phyloP scores from a whole-genome alignment of 2,888 invertebrate genomes.

The Nemapogon koenigi region DNA sequence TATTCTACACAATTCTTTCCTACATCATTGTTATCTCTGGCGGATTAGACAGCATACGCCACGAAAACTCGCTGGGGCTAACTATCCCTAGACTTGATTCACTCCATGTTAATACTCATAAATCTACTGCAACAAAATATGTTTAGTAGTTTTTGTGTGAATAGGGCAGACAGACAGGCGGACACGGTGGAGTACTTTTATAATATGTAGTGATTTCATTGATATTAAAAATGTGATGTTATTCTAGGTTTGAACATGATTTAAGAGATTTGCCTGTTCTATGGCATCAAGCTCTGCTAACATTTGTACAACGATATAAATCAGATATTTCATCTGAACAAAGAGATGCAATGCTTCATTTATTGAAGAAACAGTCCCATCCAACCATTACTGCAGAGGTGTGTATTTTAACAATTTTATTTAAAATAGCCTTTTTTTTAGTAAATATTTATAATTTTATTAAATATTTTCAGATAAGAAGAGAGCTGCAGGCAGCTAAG shows the following conservation, averaged over 20 bases:
- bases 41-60: too few species aligned
- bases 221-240: conserved; percentile 14
- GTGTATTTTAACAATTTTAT: conserved; percentile 8
- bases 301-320: conserved; percentile 95
- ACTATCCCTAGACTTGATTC: too few species aligned
- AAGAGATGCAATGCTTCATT: conserved; percentile 80
- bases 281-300: conserved; percentile 95
- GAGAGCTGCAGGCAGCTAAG: conserved; percentile 84
- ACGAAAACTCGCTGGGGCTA: too few species aligned
- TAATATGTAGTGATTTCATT: too few species aligned
- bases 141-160: too few species aligned
- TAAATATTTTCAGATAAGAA: conserved; percentile 68
- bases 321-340: conserved; percentile 94
- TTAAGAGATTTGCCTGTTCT: conserved; percentile 87
- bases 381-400: conserved; percentile 74
- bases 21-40: too few species aligned
- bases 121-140: too few species aligned
- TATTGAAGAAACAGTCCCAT: conserved; percentile 78
- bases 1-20: too few species aligned
- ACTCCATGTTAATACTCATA: too few species aligned
- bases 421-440: not conserved
- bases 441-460: conserved; percentile 1
- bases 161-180: too few species aligned
- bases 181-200: too few species aligned
- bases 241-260: conserved; percentile 84